These are phyloP conservation scores for Leptatherina wallacei DNA, from an alignment of 2,797 vertebrate species.

Conservation along the genomic window DNA sequence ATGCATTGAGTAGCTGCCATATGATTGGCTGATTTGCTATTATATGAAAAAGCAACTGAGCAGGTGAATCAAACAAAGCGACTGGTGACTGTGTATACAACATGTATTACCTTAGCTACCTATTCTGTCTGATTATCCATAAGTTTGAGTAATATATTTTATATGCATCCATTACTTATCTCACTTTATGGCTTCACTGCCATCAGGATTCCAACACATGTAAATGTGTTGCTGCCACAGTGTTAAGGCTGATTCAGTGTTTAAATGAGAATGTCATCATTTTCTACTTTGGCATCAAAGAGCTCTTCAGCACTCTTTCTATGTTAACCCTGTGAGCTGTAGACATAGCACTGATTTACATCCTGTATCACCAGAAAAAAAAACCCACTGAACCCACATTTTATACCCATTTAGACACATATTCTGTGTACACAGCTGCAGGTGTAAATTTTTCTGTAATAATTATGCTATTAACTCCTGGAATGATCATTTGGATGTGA, in stretches of 20 bases:
- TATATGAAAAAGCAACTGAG: not conserved
- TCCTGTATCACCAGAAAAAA: not conserved
- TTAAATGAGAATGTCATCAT: not conserved
- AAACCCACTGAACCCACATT: not conserved
- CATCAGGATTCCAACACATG: not conserved
- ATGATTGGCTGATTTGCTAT: not conserved
- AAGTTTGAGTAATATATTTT: not conserved
- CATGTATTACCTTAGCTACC: not conserved
- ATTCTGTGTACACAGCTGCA: not conserved
- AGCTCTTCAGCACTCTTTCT: not conserved
- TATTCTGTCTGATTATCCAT: not conserved
- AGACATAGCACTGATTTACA: not conserved
- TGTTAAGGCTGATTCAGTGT: not conserved
- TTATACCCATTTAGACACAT: not conserved
- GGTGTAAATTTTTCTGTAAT: slow-evolving; percentile 7
- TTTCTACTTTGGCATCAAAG: not conserved
- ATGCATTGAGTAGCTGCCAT: not conserved
- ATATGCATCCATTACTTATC: not conserved
- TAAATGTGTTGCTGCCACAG: not conserved
- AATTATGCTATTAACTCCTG: slow-evolving; percentile 20
- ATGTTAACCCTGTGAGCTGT: not conserved
- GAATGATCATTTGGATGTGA: slow-evolving; percentile 32
- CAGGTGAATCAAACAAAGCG: not conserved
- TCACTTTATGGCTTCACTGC: not conserved
- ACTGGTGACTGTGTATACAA: not conserved